Percentiles rank a stretch among this genome's conserved stretches.
Evolutionary conservation across 2,113 vertebrate species (phyloP).

Genomic region (Litocranius walleri): DNA sequence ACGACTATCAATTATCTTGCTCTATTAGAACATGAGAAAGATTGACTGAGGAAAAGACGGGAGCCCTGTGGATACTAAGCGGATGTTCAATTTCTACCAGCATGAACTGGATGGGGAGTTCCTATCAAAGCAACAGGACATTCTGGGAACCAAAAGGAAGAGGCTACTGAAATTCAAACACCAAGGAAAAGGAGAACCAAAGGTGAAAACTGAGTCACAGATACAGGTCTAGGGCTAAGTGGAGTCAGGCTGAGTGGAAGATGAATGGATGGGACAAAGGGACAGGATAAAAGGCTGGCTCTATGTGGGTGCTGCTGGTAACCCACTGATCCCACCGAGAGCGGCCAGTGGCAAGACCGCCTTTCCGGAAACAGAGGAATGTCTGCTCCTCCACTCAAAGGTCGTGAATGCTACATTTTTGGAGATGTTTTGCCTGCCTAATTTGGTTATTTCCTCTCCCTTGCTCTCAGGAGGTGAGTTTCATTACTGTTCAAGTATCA

Average conservation of each 20-base stretch:
- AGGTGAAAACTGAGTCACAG: neutral
- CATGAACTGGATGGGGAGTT: neutral
- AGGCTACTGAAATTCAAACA: neutral
- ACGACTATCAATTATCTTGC: neutral
- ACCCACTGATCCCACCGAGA: no score
- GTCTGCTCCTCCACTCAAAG: neutral
- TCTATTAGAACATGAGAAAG: neutral
- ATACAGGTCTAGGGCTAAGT: neutral
- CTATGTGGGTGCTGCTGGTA: accelerated
- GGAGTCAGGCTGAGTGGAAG: neutral
- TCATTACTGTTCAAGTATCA: neutral
- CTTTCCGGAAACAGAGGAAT: neutral
- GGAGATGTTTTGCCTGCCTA: neutral
- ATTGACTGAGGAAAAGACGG: neutral
- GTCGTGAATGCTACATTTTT: neutral
- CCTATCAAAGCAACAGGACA: neutral
- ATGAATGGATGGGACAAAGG: neutral
- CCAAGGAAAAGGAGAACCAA: neutral
- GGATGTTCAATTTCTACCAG: neutral
- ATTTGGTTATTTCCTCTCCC: neutral
- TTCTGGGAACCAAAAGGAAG: neutral
- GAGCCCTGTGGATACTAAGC: neutral
- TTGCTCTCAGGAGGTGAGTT: neutral
- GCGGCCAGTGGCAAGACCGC: neutral
- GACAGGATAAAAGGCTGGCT: neutral